Base-by-base conservation (phyloP, 1,140 invertebrate species). In the Lineus longissimus region DNA sequence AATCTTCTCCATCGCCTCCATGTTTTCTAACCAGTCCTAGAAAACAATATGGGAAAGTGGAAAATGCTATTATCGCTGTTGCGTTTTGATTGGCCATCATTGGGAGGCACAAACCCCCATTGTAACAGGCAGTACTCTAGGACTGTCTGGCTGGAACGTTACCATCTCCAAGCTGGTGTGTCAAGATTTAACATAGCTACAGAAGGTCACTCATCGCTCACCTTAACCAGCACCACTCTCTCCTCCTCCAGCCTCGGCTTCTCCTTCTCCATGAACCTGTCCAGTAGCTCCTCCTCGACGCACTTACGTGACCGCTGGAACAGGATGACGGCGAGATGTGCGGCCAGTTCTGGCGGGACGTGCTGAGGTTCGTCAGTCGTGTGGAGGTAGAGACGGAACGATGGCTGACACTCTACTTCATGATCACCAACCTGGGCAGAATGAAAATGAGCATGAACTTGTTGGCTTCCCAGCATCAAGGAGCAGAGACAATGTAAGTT, bases 381-480 rank as follows among this genome's bases (percentile, higher is more conserved):
- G 66, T 82, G 81, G 0, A 82, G 69, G 66, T 73, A 82, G 58
- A 82, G 61, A 15, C 80, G 68, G 69, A 82, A 82, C 29, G 69
- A 66, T 15, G 79, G 78, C 62, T 79, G 75, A 70, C 80, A 81
- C 62, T 82, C 81, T 23, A 82, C 78, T 47, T 82, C 81, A 68
- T 81, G 78, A 59, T 80, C 77, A 31, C 77, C 76, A 22, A 80
- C 73, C 78, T 80, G 61, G 33, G 66, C 56, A 64, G 31, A 61
- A n/a, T 23, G 6, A 47, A 63, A 29, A 63, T 41, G 41, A 47
- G n/a, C n/a, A n/a, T n/a, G n/a, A n/a, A n/a, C n/a, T 51, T 66
- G 63, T 45, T 58, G 60, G 36, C 43, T 54, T 30, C 55, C 62
- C 54, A 17, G 4, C n/a, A n/a, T n/a, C n/a, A n/a, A n/a, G n/a